Conservation (phyloP, 2,888 invertebrate genomes). For the Hydrotaea cyrtoneurina region DNA sequence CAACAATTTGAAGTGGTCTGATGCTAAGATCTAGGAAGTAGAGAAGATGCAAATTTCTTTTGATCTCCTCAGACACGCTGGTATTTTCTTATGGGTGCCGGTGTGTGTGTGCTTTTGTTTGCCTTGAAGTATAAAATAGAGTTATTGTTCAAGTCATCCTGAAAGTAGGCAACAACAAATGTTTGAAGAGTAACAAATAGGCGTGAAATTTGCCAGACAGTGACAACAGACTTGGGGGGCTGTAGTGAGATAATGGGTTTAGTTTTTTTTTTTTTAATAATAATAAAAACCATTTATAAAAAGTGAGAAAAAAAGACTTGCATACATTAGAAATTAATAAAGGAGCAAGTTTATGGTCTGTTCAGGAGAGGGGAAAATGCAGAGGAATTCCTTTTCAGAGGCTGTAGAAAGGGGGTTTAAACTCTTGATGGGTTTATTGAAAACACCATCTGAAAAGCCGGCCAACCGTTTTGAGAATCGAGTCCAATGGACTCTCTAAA, state of each 20-base stretch:
- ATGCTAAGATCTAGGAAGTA: slow-evolving; percentile 54
- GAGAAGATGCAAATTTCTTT: slow-evolving; percentile 21
- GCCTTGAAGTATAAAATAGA: slow-evolving; percentile 36
- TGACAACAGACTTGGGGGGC: neutral
- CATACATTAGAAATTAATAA: neutral
- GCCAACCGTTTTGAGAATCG: too few relatives aligned
- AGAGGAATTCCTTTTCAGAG: too few relatives aligned
- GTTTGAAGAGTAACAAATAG: slow-evolving; percentile 23
- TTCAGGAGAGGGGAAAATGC: too few relatives aligned
- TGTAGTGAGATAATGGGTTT: neutral
- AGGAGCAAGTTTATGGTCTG: too few relatives aligned
- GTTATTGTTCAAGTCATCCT: slow-evolving; percentile 10
- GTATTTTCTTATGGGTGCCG: neutral
- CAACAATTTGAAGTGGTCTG: slow-evolving; percentile 49
- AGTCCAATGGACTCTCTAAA: too few relatives aligned
- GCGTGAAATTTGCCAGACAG: slow-evolving; percentile 32
- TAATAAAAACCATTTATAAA: neutral
- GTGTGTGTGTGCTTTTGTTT: slow-evolving; percentile 6
- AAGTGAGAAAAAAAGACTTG: slow-evolving; percentile 5
- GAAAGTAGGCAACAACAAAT: slow-evolving; percentile 25
- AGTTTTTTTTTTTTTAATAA: neutral
- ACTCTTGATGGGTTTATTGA: too few relatives aligned
- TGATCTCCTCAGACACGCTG: neutral
- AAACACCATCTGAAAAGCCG: too few relatives aligned
- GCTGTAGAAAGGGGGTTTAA: too few relatives aligned